Conservation (phyloP, 2,797 vertebrate species). For the Sandelia bainsii region DNA sequence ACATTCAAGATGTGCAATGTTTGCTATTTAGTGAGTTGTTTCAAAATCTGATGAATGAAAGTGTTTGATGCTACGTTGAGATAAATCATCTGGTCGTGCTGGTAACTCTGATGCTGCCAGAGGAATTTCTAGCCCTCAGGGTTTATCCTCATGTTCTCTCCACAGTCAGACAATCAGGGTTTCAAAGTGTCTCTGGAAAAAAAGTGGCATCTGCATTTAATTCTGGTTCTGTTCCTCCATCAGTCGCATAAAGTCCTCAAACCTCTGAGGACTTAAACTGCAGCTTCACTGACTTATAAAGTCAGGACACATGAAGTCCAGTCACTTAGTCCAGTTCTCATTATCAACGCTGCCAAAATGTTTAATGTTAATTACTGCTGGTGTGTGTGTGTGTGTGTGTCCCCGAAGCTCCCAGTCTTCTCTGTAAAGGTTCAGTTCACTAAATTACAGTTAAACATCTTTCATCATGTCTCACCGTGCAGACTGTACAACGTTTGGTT, state of each 20-base stretch:
- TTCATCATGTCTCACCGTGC: too few species aligned
- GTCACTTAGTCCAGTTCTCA: neutral
- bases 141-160: neutral
- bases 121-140: neutral
- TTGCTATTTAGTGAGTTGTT: neutral
- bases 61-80: neutral
- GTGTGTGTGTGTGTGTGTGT: neutral
- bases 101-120: neutral
- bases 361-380: neutral
- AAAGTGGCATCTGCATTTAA: slow-evolving; percentile 36
- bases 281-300: neutral
- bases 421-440: neutral
- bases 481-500: too few species aligned
- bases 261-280: neutral
- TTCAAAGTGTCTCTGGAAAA: slow-evolving; percentile 3
- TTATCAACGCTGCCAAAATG: neutral
- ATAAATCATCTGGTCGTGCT: neutral
- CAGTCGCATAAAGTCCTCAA: neutral
- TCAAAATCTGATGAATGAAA: neutral
- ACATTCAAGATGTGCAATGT: neutral
- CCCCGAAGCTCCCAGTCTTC: neutral
- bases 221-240: neutral
- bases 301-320: neutral
- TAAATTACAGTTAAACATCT: too few species aligned
- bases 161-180: neutral